Evolutionary conservation across 2,113 vertebrate genomes (phyloP).

Genomic region (Patagioenas fasciata): DNA sequence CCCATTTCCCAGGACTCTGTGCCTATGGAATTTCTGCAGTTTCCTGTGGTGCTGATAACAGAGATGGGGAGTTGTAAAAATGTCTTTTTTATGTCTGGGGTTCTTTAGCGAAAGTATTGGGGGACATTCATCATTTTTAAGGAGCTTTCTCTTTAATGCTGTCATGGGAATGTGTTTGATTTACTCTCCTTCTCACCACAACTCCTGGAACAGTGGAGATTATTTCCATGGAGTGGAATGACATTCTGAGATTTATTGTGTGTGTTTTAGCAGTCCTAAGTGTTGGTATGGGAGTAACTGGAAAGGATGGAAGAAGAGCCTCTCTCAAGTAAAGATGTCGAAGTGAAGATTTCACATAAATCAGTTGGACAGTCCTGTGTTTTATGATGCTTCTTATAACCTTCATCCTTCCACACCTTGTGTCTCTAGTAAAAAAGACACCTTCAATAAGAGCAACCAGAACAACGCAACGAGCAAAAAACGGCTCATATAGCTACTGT

Average conservation of each 20-base stretch:
- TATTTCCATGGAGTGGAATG: not conserved
- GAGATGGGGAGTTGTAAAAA: slow-evolving; percentile 50
- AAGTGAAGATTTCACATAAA: not conserved
- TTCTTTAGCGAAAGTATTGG: slow-evolving; percentile 51
- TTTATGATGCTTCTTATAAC: not conserved
- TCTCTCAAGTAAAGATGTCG: not conserved
- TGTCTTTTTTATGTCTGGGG: slow-evolving; percentile 28
- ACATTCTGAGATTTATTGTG: slow-evolving; percentile 10
- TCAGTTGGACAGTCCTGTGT: not conserved
- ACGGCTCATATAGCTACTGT: not conserved
- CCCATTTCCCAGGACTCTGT: not conserved
- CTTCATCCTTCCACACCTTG: not conserved
- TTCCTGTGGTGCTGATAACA: slow-evolving; percentile 38
- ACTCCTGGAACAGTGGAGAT: not conserved
- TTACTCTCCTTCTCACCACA: slow-evolving; percentile 19
- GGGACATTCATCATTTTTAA: slow-evolving; percentile 54
- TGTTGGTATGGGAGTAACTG: not conserved
- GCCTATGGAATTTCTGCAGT: slow-evolving; percentile 27
- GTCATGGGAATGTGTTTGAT: slow-evolving; percentile 51
- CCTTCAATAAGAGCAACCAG: not conserved
- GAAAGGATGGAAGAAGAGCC: not conserved
- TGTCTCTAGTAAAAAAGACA: not conserved
- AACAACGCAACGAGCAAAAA: not conserved
- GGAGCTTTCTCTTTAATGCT: not conserved
- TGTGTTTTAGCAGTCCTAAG: not conserved